phyloP scores from a whole-genome alignment of 2,888 invertebrate genomes.

The Netelia virgata region DNA sequence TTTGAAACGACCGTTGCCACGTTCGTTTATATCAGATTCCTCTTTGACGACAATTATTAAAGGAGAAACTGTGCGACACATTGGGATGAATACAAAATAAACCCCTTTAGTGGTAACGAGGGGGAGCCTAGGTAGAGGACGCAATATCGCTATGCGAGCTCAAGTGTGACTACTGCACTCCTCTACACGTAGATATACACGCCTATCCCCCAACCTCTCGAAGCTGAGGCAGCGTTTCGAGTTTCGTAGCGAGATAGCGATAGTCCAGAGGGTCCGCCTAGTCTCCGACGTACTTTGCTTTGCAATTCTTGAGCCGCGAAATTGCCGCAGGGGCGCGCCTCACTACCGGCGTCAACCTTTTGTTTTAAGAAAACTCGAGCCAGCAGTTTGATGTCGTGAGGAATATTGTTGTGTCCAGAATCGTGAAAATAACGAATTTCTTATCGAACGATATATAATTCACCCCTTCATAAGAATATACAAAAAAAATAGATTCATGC shows the following conservation, averaged over 20 bases:
- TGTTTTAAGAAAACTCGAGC: constrained; percentile 12
- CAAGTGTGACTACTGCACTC: constrained; percentile 20
- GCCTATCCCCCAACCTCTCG: neutral
- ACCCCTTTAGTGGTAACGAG: neutral
- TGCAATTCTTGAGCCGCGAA: constrained; percentile 48
- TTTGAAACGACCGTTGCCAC: neutral
- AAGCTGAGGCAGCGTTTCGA: constrained; percentile 62
- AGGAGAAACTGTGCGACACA: neutral
- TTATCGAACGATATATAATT: too few species aligned
- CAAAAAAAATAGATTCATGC: too few species aligned
- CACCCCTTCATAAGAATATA: too few species aligned
- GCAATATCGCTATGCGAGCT: constrained; percentile 53
- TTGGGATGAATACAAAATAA: neutral
- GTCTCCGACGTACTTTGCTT: constrained; percentile 35
- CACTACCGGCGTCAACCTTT: neutral
- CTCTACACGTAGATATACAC: constrained; percentile 22
- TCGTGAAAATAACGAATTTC: too few species aligned
- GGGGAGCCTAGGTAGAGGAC: neutral
- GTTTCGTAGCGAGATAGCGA: constrained; percentile 51
- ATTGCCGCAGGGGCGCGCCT: constrained; percentile 37
- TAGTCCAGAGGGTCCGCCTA: constrained; percentile 27
- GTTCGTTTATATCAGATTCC: neutral
- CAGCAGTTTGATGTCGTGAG: constrained; percentile 20
- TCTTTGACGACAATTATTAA: neutral
- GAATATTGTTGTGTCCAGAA: neutral